A percentile compares a stretch with the other conserved stretches of the same genome.
Conservation (phyloP, 2,113 vertebrate genomes). For the Trematocara nigrifrons region DNA sequence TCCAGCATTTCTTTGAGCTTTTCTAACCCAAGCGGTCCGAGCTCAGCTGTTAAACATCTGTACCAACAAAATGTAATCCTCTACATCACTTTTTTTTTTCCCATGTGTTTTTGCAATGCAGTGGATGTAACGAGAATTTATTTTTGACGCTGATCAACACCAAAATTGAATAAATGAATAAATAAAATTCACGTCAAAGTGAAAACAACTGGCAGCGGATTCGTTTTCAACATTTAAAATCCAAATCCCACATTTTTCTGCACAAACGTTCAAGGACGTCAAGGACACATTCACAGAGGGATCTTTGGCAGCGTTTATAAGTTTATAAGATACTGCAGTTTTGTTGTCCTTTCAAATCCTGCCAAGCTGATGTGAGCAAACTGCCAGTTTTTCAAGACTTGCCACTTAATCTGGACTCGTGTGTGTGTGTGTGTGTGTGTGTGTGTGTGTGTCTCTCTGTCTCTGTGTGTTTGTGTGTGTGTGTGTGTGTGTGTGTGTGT, state of each 20-base stretch:
- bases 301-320: not conserved
- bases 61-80: conserved; percentile 63
- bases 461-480: no score
- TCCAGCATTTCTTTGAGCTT: conserved; percentile 11
- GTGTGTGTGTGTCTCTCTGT: no score
- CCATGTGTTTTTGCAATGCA: not conserved
- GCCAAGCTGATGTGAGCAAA: not conserved
- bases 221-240: not conserved
- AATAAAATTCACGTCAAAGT: not conserved
- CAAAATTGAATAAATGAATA: not conserved
- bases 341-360: not conserved
- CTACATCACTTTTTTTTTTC: not conserved
- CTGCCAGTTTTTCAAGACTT: not conserved
- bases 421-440: no score
- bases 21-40: conserved; percentile 18
- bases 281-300: not conserved
- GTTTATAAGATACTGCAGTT: not conserved
- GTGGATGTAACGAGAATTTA: not conserved
- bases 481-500: no score
- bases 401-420: not conserved
- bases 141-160: not conserved
- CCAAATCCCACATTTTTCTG: not conserved
- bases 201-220: not conserved
- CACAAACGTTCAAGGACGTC: not conserved
- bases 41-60: not conserved